Base-by-base conservation (phyloP, 2,113 vertebrate genomes). In the Ranitomeya variabilis region DNA sequence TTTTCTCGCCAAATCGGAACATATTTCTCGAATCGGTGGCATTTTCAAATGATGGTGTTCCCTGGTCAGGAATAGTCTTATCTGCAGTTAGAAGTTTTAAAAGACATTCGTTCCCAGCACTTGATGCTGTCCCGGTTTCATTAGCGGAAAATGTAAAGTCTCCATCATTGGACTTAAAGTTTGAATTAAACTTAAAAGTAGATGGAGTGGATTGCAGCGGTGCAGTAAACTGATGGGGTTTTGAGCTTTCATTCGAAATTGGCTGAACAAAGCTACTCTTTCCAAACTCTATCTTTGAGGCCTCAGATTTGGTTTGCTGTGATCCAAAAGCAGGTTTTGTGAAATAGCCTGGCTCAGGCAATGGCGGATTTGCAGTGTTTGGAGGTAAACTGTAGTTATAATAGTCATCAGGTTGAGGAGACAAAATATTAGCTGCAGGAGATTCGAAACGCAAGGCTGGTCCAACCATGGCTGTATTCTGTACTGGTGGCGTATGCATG, bases 271-370 rank as follows among this genome's bases (percentile, higher is more conserved):
- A 97, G 85, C 93, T 94, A 86, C 96, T 92, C 92, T 97, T 98
- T 7, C 95, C 94, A 93, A 97, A 95, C 82, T 97, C 97, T 64
- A 94, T 64, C 89, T 98, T 98, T 31, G 95, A 92, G 57, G 97
- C 97, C 51, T 91, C 87, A 87, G 92, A 93, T 91, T 97, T 97
- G 90, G 93, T 91, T 86, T 95, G 91, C 79, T 96, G 94, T 31
- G 95, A 91, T 0, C 92, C 93, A 0, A 94, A 88, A 19, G 97
- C 92, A 57, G 97, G 97, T 89, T 99, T 97, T 60, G 97, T 99
- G 91, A 99, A 99, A 91, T 99, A 99, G 5, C 98, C 98, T 71
- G 98, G 98, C 90, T 98, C 97, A 81, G 98, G 98, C 59, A 99
- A 91, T 0, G 96, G 92, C 66, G 97, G 98, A 90, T 99, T 99